Evolutionary conservation across 2,113 vertebrate species (phyloP).

Genomic region (Typhlomys cinereus): DNA sequence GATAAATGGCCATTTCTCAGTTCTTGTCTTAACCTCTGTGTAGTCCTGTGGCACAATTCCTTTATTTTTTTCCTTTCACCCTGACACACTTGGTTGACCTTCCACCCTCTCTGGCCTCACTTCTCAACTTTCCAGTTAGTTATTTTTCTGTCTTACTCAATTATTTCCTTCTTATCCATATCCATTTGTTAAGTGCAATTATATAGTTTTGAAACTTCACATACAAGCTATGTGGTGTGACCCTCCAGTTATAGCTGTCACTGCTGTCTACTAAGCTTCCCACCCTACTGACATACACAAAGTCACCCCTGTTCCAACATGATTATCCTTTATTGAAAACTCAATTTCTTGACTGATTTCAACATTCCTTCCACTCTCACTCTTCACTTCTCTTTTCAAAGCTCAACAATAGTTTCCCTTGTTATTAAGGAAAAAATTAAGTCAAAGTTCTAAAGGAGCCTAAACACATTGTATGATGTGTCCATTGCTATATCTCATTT

Average conservation of each 20-base stretch:
- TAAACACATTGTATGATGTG: not conserved
- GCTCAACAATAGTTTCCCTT: not conserved
- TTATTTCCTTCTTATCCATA: not conserved
- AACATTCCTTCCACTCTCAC: not conserved
- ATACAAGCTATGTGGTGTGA: no score
- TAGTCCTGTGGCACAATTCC: not conserved
- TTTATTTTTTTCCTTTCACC: not conserved
- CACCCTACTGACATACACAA: no score
- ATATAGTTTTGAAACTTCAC: no score
- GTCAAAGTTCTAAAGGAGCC: not conserved
- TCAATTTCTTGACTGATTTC: not conserved
- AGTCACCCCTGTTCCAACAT: not conserved
- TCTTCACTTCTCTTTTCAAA: not conserved
- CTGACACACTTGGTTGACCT: not conserved
- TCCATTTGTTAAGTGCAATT: no score
- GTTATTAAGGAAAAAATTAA: not conserved
- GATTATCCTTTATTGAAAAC: not conserved
- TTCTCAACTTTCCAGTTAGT: not conserved
- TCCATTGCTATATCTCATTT: rapidly evolving
- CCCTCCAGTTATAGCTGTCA: not conserved
- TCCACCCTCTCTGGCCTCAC: not conserved
- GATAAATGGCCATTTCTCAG: not conserved
- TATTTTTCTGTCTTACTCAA: not conserved
- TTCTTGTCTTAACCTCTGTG: not conserved
- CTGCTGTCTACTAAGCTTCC: not conserved